phyloP scores from a whole-genome alignment of 1,140 invertebrate species.

The Wasmannia auropunctata region DNA sequence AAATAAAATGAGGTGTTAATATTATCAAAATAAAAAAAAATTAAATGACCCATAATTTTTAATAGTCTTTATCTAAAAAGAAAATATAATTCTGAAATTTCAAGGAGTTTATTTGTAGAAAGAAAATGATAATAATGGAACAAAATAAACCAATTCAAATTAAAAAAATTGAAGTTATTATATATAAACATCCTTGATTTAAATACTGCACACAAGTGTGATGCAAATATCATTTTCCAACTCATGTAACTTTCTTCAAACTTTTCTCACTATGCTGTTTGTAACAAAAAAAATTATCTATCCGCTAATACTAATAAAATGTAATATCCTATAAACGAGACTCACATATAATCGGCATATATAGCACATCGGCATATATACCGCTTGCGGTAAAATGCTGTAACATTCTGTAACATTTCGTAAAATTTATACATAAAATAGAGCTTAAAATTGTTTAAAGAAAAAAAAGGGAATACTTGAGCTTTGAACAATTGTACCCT shows the following conservation, averaged over 20 bases:
- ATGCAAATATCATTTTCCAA: neutral
- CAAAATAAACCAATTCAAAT: neutral
- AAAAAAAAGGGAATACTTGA: neutral
- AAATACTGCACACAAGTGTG: constrained; percentile 1
- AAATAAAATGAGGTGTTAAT: neutral
- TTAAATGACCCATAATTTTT: constrained; percentile 7
- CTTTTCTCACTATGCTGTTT: neutral
- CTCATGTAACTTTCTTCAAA: neutral
- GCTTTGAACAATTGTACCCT: neutral
- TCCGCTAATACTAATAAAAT: constrained; percentile 1
- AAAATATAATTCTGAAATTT: neutral
- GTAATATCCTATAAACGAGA: constrained; percentile 4
- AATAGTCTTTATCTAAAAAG: neutral
- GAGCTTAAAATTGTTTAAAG: constrained; percentile 4
- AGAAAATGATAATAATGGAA: neutral
- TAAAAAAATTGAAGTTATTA: constrained; percentile 39
- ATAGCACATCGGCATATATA: neutral
- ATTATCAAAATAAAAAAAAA: neutral
- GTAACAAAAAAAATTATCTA: neutral
- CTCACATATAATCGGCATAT: neutral
- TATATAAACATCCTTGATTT: constrained; percentile 23
- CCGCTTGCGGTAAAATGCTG: neutral
- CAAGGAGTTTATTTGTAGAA: neutral
- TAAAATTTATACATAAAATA: constrained; percentile 25
- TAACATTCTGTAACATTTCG: neutral